Conservation (phyloP, 1,140 invertebrate species). For the Rhopalosiphum padi region DNA sequence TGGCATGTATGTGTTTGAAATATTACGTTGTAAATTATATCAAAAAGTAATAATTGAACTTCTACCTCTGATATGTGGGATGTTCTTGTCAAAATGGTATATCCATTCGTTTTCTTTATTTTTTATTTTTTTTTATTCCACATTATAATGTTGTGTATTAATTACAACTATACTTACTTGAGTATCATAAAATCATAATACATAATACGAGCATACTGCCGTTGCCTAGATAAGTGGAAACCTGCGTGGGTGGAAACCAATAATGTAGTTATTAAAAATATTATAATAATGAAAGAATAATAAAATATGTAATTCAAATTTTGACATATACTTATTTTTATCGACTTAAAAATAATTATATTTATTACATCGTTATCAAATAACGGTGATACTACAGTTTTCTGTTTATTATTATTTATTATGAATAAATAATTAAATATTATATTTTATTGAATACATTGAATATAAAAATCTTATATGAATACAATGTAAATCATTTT, state of each 20-base stretch:
- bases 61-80: background rate
- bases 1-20: background rate
- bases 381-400: background rate
- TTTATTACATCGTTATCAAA: background rate
- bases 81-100: slow-evolving; percentile 21
- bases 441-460: too few species aligned
- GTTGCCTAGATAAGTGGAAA: background rate
- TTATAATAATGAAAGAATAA: background rate
- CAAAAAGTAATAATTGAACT: slow-evolving; percentile 44
- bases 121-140: too few species aligned
- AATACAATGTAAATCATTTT: too few species aligned
- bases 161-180: slow-evolving; percentile 18
- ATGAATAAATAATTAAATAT: too few species aligned
- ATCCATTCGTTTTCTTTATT: background rate
- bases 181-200: background rate
- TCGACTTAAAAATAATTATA: background rate
- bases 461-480: too few species aligned
- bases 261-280: slow-evolving; percentile 30
- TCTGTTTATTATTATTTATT: too few species aligned
- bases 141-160: background rate
- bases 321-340: background rate
- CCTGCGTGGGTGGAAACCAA: slow-evolving; percentile 2
- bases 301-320: too few species aligned
- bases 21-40: slow-evolving; percentile 38
- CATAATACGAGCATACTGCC: background rate